A percentile compares a stretch with the other conserved stretches of the same genome.
phyloP scores from a whole-genome alignment of 2,888 invertebrate genomes.

The Drosophila eohydei region DNA sequence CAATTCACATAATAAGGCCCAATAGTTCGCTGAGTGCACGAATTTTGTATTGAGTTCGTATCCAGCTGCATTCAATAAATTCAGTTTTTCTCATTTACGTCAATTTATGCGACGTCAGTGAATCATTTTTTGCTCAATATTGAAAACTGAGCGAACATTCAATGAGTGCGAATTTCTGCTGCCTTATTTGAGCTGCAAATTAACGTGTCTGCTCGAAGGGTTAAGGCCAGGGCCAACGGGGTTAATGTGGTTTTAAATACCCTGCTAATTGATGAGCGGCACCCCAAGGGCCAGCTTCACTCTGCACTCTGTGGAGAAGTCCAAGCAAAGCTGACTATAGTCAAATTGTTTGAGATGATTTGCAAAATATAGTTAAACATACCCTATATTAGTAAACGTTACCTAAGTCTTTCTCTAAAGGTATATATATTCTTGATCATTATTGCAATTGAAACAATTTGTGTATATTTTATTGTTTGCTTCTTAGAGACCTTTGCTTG shows the following conservation, averaged over 20 bases:
- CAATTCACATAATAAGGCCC: background rate
- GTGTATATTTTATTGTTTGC: too few relatives aligned
- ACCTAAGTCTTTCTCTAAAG: background rate
- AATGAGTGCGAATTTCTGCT: slow-evolving; percentile 20
- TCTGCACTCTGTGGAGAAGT: slow-evolving; percentile 6
- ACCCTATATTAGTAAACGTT: too few relatives aligned
- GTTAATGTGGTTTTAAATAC: slow-evolving; percentile 76
- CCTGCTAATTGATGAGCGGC: slow-evolving; percentile 66
- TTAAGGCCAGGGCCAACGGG: slow-evolving; percentile 70
- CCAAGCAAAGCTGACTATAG: background rate
- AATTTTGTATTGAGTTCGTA: slow-evolving; percentile 9
- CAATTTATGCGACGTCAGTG: slow-evolving; percentile 59
- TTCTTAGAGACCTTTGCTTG: too few relatives aligned
- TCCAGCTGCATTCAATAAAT: slow-evolving; percentile 30
- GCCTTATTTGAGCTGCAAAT: slow-evolving; percentile 62
- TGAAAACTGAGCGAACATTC: background rate
- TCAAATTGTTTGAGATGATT: background rate
- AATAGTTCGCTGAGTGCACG: slow-evolving; percentile 1
- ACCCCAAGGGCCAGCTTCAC: slow-evolving; percentile 4
- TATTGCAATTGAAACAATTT: too few relatives aligned
- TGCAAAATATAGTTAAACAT: background rate
- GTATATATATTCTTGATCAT: too few relatives aligned
- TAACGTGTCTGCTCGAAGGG: slow-evolving; percentile 58
- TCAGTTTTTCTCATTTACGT: slow-evolving; percentile 41
- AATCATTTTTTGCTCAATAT: slow-evolving; percentile 38